These are phyloP conservation scores for Silurus asotus DNA, from an alignment of 2,113 vertebrate genomes.

Conservation along the genomic window DNA sequence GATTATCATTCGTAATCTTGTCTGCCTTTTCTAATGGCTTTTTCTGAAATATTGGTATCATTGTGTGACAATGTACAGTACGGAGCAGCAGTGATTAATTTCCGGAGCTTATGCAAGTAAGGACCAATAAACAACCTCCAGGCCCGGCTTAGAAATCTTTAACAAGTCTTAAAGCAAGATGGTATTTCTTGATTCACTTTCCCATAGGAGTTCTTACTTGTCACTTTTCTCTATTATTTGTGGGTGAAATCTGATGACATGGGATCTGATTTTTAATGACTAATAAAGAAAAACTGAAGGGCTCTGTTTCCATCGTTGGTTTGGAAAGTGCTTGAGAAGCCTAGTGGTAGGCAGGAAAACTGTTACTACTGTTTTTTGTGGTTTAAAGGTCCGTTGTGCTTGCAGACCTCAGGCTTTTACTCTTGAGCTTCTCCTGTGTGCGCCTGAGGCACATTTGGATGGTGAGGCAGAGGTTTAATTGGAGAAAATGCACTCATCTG, in stretches of 20 bases:
- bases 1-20: not conserved
- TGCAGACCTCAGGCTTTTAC: conserved; percentile 42
- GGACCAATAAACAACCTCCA: not conserved
- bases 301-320: conserved; percentile 64
- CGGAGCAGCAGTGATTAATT: not conserved
- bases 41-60: not conserved
- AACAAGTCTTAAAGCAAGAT: conserved; percentile 53
- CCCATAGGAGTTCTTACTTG: conserved; percentile 62
- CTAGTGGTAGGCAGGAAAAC: conserved; percentile 58
- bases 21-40: not conserved
- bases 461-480: conserved; percentile 25
- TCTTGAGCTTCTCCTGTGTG: conserved; percentile 31
- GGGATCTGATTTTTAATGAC: conserved; percentile 64
- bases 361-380: conserved; percentile 8
- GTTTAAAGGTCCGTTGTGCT: conserved; percentile 32
- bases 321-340: conserved; percentile 66
- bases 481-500: conserved; percentile 19
- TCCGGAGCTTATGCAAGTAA: not conserved
- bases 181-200: conserved; percentile 34
- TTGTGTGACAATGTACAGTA: not conserved
- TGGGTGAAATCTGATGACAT: conserved; percentile 68
- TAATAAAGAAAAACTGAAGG: conserved; percentile 65
- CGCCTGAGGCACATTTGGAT: conserved; percentile 27
- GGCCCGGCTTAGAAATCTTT: not conserved
- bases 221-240: conserved; percentile 64